These are phyloP conservation scores for Nomada ruficornis DNA, from an alignment of 2,888 invertebrate genomes.

Conservation along the genomic window DNA sequence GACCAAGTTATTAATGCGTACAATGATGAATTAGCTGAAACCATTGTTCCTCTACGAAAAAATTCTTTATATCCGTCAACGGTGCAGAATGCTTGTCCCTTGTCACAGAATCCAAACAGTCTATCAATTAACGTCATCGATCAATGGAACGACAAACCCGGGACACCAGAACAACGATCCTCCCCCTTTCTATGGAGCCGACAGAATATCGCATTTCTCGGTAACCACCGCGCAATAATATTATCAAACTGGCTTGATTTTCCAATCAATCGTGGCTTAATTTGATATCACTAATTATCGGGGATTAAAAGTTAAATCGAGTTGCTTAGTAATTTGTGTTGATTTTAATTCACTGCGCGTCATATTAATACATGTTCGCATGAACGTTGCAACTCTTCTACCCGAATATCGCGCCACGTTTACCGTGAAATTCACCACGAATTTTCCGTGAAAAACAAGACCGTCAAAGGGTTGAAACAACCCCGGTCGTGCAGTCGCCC, in stretches of 20 bases:
- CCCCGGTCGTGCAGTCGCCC: slow-evolving; percentile 12
- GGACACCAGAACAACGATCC: not conserved
- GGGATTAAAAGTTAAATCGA: too few species aligned
- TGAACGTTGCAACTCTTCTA: not conserved
- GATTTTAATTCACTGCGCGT: too few species aligned
- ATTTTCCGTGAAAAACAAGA: not conserved
- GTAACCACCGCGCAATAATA: not conserved
- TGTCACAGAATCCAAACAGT: not conserved
- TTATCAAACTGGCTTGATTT: not conserved
- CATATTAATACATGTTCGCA: too few species aligned
- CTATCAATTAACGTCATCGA: not conserved
- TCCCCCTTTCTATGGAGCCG: too few species aligned
- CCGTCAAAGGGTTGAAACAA: slow-evolving; percentile 16
- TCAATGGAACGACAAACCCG: not conserved
- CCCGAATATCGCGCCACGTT: not conserved
- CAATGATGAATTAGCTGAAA: not conserved
- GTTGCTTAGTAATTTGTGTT: too few species aligned
- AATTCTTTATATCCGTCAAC: not conserved
- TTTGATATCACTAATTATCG: too few species aligned
- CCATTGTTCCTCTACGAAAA: not conserved
- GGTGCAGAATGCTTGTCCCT: not conserved
- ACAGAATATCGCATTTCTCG: not conserved
- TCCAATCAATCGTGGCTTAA: not conserved
- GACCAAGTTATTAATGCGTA: not conserved
- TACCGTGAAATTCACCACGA: slow-evolving; percentile 30